These are phyloP conservation scores for Zophobas atratus DNA, from an alignment of 1,140 invertebrate genomes.

Conservation along the genomic window DNA sequence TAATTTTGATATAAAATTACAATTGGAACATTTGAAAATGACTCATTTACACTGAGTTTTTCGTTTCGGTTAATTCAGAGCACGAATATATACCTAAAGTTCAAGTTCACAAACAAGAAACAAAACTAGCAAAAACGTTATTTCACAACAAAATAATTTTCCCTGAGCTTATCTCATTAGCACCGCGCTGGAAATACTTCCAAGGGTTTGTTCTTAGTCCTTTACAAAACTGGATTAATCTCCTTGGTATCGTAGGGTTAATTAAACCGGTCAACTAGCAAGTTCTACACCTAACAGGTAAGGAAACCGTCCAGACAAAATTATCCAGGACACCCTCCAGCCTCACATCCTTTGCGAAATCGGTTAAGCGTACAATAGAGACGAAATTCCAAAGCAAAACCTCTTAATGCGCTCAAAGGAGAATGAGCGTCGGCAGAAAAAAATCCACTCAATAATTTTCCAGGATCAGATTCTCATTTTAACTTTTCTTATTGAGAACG, in stretches of 20 bases:
- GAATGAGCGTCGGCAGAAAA: not conserved
- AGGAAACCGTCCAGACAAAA: conserved; percentile 26
- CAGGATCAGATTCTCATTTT: not conserved
- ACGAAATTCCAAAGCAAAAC: not conserved
- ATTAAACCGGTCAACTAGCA: conserved; percentile 38
- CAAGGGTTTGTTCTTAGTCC: conserved; percentile 3
- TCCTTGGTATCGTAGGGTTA: conserved; percentile 23
- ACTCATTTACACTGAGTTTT: no score
- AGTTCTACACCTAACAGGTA: conserved; percentile 35
- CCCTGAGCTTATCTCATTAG: not conserved
- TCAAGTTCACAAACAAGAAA: no score
- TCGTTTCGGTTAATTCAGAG: no score
- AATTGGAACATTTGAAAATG: no score
- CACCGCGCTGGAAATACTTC: not conserved
- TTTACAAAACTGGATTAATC: conserved; percentile 25
- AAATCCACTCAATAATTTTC: not conserved
- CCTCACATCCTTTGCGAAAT: conserved; percentile 15
- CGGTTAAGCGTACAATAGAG: conserved; percentile 5
- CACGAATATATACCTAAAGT: no score
- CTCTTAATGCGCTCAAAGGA: not conserved
- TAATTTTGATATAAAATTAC: no score
- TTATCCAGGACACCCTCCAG: conserved; percentile 16
- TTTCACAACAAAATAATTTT: conserved; percentile 3
- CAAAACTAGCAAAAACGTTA: no score
- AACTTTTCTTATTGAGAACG: not conserved